These are phyloP conservation scores for Trachelus troglodyta DNA, from an alignment of 2,888 invertebrate species.

Conservation along the genomic window DNA sequence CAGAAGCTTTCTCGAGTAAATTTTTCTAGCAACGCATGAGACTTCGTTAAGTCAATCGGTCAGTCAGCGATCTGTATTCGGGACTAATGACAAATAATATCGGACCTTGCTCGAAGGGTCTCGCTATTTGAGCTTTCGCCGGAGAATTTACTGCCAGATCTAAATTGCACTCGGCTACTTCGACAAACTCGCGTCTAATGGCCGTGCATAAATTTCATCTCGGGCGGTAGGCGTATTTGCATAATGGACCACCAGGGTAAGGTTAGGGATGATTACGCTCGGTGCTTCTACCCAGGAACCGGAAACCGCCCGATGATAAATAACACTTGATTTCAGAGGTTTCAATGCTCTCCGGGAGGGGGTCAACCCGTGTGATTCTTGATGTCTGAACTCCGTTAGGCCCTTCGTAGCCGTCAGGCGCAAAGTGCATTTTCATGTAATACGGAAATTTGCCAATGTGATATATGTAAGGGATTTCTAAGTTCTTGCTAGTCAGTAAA, in stretches of 20 bases:
- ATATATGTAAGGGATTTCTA: neutral
- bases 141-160: neutral
- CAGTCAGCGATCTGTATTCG: neutral
- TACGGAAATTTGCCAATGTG: neutral
- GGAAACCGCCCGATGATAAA: neutral
- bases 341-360: neutral
- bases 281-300: neutral
- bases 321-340: neutral
- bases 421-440: conserved; percentile 39
- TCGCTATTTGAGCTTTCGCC: neutral
- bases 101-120: neutral
- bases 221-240: conserved; percentile 28
- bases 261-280: neutral
- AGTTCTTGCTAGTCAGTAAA: neutral
- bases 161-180: neutral
- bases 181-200: conserved; percentile 2
- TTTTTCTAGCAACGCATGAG: neutral
- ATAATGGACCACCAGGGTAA: conserved; percentile 33
- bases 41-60: neutral
- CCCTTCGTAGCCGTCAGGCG: neutral
- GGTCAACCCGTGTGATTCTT: neutral
- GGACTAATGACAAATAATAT: neutral
- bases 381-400: neutral
- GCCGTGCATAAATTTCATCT: neutral
- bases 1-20: neutral